Evolutionary conservation across 2,888 invertebrate genomes (phyloP), one percentile per base, ranked within the genome.

Genomic region (Thelaira solivaga): DNA sequence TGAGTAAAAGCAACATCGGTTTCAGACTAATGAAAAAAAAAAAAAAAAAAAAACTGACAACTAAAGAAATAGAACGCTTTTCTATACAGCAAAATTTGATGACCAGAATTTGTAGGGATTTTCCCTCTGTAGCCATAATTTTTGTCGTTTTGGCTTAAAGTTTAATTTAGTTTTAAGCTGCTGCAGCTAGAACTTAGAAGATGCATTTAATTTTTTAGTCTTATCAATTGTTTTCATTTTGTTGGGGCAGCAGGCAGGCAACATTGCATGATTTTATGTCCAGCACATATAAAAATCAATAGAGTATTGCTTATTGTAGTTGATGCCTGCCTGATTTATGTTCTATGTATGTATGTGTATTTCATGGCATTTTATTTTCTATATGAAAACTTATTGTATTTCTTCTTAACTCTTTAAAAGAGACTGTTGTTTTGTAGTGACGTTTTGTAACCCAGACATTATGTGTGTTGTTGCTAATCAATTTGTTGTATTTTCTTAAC

Each of bases 391-490:
- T 7, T 57, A 11, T n/a, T 4, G 43, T 31, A 57, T 65, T 59
- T 49, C 26, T 49, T 62, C 49, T 43, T 57, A 47, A 62, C 45
- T 75, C n/a, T n/a, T n/a, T n/a, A n/a, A n/a, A n/a, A n/a, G n/a
- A n/a, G n/a, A n/a, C n/a, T n/a, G n/a, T n/a, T n/a, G n/a, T n/a
- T 26, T 26, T 65, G 41, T 43, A 49, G 39, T 51, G 61, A 59
- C 77, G 47, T 61, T 72, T 64, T 41, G 53, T 20, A 26, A 45
- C 36, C 41, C 29, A 47, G 55, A 20, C 45, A 72, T 72, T 72
- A 72, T 72, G 47, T 55, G 45, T 64, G 64, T 71, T 74, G 74
- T 78, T 78, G 74, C 74, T 74, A 78, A 78, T 78, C 78, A 78
- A 78, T 78, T 78, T 78, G 78, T 74, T 78, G 74, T 61, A 47